Evolutionary conservation across 2,113 vertebrate species (phyloP).

Genomic region (Gadus macrocephalus): DNA sequence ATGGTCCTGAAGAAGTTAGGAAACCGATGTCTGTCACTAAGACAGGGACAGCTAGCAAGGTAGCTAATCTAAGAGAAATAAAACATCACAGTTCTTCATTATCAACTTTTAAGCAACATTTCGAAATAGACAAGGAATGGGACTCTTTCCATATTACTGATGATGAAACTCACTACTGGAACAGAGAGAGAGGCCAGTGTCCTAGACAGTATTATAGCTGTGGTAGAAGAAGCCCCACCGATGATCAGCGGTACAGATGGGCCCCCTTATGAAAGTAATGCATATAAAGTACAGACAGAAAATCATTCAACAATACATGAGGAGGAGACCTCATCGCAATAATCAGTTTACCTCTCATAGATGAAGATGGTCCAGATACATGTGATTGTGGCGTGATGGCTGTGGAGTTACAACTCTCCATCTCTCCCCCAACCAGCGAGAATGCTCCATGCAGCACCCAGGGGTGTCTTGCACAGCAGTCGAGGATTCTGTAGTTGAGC

Average conservation of each 20-base stretch:
- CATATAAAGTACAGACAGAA: too few relatives aligned
- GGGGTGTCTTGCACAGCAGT: slow-evolving; percentile 61
- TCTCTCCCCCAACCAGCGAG: slow-evolving; percentile 58
- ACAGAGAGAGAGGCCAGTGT: slow-evolving; percentile 55
- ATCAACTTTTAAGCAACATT: neutral
- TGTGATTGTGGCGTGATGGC: neutral
- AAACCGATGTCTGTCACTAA: slow-evolving; percentile 63
- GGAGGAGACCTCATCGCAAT: neutral
- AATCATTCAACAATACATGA: too few relatives aligned
- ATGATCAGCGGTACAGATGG: slow-evolving; percentile 56
- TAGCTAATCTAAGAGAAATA: slow-evolving; percentile 68
- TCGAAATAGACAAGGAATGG: neutral
- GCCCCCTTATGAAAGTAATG: slow-evolving; percentile 11
- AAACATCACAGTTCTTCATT: too few relatives aligned
- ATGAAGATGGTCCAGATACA: neutral
- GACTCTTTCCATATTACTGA: neutral
- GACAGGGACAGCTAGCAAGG: slow-evolving; percentile 68
- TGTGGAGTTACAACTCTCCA: slow-evolving; percentile 41
- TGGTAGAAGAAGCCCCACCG: slow-evolving; percentile 55
- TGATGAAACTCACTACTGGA: slow-evolving; percentile 57
- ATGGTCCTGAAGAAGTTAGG: slow-evolving; percentile 77
- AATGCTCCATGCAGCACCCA: slow-evolving; percentile 51
- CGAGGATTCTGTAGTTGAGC: slow-evolving; percentile 67
- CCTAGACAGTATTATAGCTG: slow-evolving; percentile 53
- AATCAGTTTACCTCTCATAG: slow-evolving; percentile 13